These are phyloP conservation scores for Poeciliopsis infans DNA, from an alignment of 2,797 vertebrate genomes.

Conservation along the genomic window DNA sequence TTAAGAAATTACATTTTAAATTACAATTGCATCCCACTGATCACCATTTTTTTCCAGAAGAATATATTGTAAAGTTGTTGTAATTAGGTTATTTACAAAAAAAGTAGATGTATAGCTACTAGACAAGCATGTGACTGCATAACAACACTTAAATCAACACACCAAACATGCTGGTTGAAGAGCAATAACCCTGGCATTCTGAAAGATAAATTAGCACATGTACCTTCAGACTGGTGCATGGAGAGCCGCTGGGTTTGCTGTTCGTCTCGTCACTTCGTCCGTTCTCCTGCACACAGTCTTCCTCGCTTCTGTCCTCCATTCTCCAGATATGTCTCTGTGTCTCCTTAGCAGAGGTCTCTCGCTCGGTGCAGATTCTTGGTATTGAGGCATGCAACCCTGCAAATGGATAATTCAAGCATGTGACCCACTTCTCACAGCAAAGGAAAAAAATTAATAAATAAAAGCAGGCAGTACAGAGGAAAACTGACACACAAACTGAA, in stretches of 20 bases:
- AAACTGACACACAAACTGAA: conserved; percentile 30
- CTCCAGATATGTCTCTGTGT: conserved; percentile 53
- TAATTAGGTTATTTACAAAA: conserved; percentile 36
- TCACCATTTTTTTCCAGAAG: conserved; percentile 6
- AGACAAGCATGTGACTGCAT: conserved; percentile 39
- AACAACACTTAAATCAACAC: conserved; percentile 14
- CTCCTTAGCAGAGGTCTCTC: conserved; percentile 65
- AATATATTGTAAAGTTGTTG: conserved; percentile 20
- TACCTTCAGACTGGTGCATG: conserved; percentile 75
- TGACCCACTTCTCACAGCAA: conserved; percentile 73
- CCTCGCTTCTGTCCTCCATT: conserved; percentile 67
- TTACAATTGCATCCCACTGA: neutral
- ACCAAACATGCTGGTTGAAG: conserved; percentile 5
- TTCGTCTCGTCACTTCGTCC: conserved; percentile 47
- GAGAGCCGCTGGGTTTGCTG: conserved; percentile 36
- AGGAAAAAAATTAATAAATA: conserved; percentile 48
- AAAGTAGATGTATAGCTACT: conserved; percentile 1
- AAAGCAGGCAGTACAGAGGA: conserved; percentile 28
- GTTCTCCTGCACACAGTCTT: conserved; percentile 58
- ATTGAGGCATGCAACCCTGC: conserved; percentile 77
- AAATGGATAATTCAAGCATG: conserved; percentile 80
- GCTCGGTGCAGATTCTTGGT: conserved; percentile 71
- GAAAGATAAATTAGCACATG: conserved; percentile 7
- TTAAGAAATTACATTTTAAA: neutral
- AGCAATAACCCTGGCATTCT: conserved; percentile 3